Base-by-base conservation (phyloP, 1,140 invertebrate species). In the Halesus radiatus region DNA sequence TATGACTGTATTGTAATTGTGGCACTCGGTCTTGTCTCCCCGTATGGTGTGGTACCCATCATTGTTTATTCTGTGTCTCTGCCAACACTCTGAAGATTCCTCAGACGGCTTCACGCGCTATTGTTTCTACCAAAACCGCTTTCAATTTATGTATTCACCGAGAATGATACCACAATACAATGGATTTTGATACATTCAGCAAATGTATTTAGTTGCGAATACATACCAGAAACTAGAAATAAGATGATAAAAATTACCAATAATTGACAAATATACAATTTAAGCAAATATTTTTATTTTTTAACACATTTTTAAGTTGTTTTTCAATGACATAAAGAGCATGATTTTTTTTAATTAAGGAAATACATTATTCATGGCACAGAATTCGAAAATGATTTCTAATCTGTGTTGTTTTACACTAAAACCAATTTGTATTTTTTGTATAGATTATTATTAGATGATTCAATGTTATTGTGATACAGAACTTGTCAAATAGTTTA, bases 361-460 rank as follows among this genome's bases (percentile, higher is more conserved):
- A 32, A 32, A 32, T 32, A 32, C 6, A 32, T 32, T 32, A 32
- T 32, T 32, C 32, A 32, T 7, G 7, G 32, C 53, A 54, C 53
- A n/a, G 18, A 4, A 54, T 20, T 7, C 7, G 53, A 54, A 54
- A 20, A 54, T 54, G n/a, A 56, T 18, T 56, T 56, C 20, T 18
- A 56, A 56, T 56, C n/a, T 18, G 54, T 56, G 7, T 56, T 7
- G n/a, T 66, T 66, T 26, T 56, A 18, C n/a, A 56, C 3, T 29
- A 26, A 29, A 66, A 29, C 26, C 8, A 26, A 45, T 72, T 37
- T 72, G 52, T 72, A 45, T 72, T 72, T 72, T 50, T 72, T 72
- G 68, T 72, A 37, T 72, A 72, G 68, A 52, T 45, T 22, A 45
- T 13, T 45, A 3, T 22, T 72, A 72, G 68, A 72, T 72, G 0